A percentile compares a stretch with the other conserved stretches of the same genome.
These are phyloP conservation scores for Drosophila novamexicana DNA, from an alignment of 1,140 invertebrate species.

Conservation along the genomic window DNA sequence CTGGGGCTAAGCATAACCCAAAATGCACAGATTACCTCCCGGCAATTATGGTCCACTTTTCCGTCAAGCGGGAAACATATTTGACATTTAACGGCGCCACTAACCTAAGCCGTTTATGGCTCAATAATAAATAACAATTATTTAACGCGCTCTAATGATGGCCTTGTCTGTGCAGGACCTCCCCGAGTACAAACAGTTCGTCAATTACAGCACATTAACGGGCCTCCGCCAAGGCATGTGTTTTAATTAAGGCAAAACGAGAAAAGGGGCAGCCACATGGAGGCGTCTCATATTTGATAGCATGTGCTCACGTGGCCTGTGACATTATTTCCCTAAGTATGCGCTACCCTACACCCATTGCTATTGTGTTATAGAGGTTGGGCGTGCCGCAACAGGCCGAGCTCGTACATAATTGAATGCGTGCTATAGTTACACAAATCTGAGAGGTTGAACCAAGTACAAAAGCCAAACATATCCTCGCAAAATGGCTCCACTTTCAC, in stretches of 20 bases:
- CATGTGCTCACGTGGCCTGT: slow-evolving; percentile 13
- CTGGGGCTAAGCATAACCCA: not conserved
- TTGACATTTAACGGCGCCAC: slow-evolving; percentile 35
- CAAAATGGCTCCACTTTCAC: slow-evolving; percentile 42
- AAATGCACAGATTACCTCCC: slow-evolving; percentile 16
- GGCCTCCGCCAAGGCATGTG: slow-evolving; percentile 48
- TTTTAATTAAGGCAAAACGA: slow-evolving; percentile 66
- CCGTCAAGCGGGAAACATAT: slow-evolving; percentile 12
- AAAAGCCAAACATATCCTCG: slow-evolving; percentile 29
- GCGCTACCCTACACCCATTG: not conserved
- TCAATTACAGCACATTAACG: slow-evolving; percentile 70
- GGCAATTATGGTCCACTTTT: slow-evolving; percentile 53
- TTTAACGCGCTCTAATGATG: slow-evolving; percentile 45
- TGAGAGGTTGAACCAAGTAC: slow-evolving; percentile 35
- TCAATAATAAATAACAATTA: slow-evolving; percentile 72
- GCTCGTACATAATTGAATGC: slow-evolving; percentile 70
- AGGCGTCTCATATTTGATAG: not conserved
- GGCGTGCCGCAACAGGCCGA: not conserved
- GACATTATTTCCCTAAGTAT: slow-evolving; percentile 1
- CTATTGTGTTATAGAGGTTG: slow-evolving; percentile 9
- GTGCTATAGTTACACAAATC: slow-evolving; percentile 63
- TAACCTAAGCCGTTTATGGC: slow-evolving; percentile 43
- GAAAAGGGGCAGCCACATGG: slow-evolving; percentile 33
- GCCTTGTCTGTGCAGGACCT: slow-evolving; percentile 5
- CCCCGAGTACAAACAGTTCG: slow-evolving; percentile 38